phyloP scores from a whole-genome alignment of 2,113 vertebrate genomes.

The Candoia aspera region DNA sequence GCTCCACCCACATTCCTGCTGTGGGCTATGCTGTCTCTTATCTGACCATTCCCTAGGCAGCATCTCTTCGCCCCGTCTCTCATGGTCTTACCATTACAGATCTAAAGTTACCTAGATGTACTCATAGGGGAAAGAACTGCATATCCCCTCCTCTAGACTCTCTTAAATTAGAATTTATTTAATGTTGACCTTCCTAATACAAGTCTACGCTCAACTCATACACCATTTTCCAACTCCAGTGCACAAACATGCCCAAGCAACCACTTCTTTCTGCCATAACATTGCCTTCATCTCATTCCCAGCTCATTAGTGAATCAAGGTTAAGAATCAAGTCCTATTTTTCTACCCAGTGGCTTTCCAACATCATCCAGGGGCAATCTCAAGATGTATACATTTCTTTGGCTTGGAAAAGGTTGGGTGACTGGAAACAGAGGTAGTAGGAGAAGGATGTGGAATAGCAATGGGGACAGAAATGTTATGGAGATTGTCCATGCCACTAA shows the following conservation, averaged over 20 bases:
- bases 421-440: not conserved
- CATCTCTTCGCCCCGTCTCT: too few species aligned
- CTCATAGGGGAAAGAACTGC: not conserved
- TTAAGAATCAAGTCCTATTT: not conserved
- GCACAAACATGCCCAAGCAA: not conserved
- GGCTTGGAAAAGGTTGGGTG: not conserved
- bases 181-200: not conserved
- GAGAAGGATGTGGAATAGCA: not conserved
- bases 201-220: not conserved
- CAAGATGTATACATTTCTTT: not conserved
- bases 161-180: not conserved
- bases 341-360: not conserved
- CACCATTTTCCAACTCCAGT: not conserved
- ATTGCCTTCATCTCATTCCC: not conserved
- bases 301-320: not conserved
- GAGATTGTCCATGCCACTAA: not conserved
- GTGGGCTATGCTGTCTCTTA: too few species aligned
- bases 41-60: too few species aligned
- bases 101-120: not conserved
- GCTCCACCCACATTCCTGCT: too few species aligned
- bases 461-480: not conserved
- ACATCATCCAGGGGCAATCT: not conserved
- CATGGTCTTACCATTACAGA: too few species aligned
- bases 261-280: not conserved
- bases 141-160: not conserved